Conservation (phyloP, 23 tunicate species). For the Oikopleura albicans region DNA sequence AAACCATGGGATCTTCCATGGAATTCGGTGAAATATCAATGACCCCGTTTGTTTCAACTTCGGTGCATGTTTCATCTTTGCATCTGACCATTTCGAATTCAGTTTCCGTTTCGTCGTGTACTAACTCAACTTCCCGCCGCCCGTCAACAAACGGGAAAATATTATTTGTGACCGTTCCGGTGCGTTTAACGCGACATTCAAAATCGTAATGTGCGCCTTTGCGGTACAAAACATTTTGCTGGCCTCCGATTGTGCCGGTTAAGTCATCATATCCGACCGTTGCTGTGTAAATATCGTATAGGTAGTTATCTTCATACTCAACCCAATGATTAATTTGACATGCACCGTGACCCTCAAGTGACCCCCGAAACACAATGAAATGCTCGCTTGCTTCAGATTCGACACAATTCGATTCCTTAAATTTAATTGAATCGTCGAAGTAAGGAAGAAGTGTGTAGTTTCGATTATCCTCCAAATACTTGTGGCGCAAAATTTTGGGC, state of each 20-base stretch:
- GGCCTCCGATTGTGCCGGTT: not conserved
- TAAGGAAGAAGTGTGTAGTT: not conserved
- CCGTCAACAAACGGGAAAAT: not conserved
- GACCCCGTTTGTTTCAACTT: not conserved
- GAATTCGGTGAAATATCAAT: conserved; percentile 2
- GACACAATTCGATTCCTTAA: not conserved
- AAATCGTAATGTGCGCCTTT: not conserved
- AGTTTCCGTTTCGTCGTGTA: not conserved
- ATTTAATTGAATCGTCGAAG: not conserved
- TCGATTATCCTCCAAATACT: not conserved
- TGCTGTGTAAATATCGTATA: conserved; percentile 1
- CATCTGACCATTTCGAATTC: not conserved
- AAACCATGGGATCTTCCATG: not conserved
- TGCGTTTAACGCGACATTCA: not conserved
- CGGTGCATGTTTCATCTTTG: not conserved
- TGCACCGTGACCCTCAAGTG: not conserved
- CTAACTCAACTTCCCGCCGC: not conserved
- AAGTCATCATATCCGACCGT: conserved; percentile 5
- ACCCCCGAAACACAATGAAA: not conserved
- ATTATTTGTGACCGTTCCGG: not conserved
- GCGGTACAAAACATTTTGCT: not conserved
- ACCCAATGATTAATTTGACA: not conserved
- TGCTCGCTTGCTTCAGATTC: not conserved
- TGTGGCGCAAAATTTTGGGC: not conserved
- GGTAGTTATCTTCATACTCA: not conserved